These are phyloP conservation scores for Tenrec ecaudatus DNA, from an alignment of 2,113 vertebrate genomes.

Conservation along the genomic window DNA sequence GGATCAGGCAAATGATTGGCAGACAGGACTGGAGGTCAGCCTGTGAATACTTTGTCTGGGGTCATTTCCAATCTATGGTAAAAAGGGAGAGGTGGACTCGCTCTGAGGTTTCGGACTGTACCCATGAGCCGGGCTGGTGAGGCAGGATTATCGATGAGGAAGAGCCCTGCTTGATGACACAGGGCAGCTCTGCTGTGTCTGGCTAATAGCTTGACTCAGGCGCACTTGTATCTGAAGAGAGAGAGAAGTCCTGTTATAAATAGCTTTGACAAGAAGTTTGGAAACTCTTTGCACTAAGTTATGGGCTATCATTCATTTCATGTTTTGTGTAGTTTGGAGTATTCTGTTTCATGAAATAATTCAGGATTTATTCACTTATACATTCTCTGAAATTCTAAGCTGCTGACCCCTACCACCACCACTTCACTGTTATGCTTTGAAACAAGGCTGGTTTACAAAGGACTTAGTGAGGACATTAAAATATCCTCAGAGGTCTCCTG, in stretches of 20 bases:
- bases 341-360: neutral
- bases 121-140: neutral
- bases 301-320: neutral
- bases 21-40: neutral
- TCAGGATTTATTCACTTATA: constrained; percentile 30
- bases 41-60: fast-evolving
- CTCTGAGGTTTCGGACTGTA: neutral
- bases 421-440: neutral
- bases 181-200: too few species aligned
- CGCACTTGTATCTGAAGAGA: neutral
- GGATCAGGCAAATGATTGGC: neutral
- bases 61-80: neutral
- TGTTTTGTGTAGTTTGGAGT: neutral
- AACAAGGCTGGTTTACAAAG: constrained; percentile 3
- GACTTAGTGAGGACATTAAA: neutral
- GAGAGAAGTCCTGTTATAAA: neutral
- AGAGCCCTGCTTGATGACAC: fast-evolving
- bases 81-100: neutral
- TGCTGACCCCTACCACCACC: neutral
- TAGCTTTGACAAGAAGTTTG: constrained; percentile 11
- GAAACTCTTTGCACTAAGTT: neutral
- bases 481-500: neutral
- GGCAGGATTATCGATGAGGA: neutral
- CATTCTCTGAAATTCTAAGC: neutral
- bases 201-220: neutral